Base-by-base conservation (phyloP, 2,888 invertebrate species). In the Buathra laborator region DNA sequence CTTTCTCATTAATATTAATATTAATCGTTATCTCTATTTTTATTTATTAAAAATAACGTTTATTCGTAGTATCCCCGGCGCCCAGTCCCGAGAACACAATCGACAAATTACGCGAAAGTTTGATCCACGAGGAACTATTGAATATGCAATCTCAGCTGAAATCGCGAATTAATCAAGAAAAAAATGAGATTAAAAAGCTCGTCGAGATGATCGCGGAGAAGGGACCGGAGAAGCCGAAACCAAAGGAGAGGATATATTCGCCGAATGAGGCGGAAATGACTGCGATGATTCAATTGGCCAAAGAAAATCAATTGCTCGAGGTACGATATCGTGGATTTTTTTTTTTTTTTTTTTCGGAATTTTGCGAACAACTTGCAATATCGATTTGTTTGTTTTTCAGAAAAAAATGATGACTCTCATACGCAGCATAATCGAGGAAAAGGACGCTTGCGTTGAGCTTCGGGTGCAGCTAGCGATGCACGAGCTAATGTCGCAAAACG, bases 361-460 rank as follows among this genome's bases (percentile, higher is more conserved):
- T 5, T 14, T 3, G n/a, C 16, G 51, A 5, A n/a, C 37, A 9
- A 37, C 5, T 62, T 51, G 29, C 48, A 16, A n/a, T 68, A 48
- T 9, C 7, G 10, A 59, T 56, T 68, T 78, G n/a, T 67, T 67
- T 19, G 14, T 68, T 32, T 37, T 80, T 56, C 53, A 71, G 32
- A 93, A 96, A 92, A 97, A 96, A 92, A 95, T 96, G 93, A 94
- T 95, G 90, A 95, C 95, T 88, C 93, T 97, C 68, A 95, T 96
- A 71, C 95, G 96, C 88, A 96, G 96, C 91, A 96, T 97, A 87
- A 96, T 96, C 90, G 96, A 96, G 91, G 97, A 97, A 90, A 95
- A 96, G 87, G 96, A 96, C 70, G 96, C 96, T 24, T 96, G 96
- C 91, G 95, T 97, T 86, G 95, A 96, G 84, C 93, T 97, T n/a